Conservation (phyloP, 1,140 invertebrate species). For the Hyles euphorbiae region DNA sequence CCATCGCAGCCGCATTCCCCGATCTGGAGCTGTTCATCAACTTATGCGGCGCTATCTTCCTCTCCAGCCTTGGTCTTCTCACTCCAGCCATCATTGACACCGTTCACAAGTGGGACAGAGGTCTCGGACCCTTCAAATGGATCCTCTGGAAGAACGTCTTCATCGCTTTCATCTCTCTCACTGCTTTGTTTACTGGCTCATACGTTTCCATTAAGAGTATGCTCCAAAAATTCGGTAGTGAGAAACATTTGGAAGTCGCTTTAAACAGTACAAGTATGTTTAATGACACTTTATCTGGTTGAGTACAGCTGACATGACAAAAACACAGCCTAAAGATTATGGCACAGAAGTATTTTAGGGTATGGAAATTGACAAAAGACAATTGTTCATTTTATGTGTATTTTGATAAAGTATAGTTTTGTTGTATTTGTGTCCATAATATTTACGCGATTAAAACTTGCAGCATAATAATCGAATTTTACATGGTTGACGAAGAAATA, state of each 20-base stretch:
- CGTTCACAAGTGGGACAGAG: slow-evolving; percentile 79
- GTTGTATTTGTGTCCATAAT: too few relatives aligned
- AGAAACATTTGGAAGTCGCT: slow-evolving; percentile 18
- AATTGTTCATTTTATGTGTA: too few relatives aligned
- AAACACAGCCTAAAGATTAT: too few relatives aligned
- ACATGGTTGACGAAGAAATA: too few relatives aligned
- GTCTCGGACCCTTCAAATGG: slow-evolving; percentile 79
- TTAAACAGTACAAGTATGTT: slow-evolving; percentile 22
- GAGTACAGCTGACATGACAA: background rate
- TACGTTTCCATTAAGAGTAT: slow-evolving; percentile 79
- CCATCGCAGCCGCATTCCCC: slow-evolving; percentile 85
- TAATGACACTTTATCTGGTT: slow-evolving; percentile 18
- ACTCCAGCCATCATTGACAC: slow-evolving; percentile 91
- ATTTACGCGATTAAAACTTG: too few relatives aligned
- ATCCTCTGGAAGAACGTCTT: slow-evolving; percentile 81
- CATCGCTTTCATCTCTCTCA: slow-evolving; percentile 78
- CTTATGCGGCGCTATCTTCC: slow-evolving; percentile 90
- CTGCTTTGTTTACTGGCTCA: slow-evolving; percentile 82
- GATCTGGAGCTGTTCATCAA: slow-evolving; percentile 92
- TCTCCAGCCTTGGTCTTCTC: slow-evolving; percentile 89
- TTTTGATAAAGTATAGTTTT: too few relatives aligned
- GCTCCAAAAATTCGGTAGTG: slow-evolving; percentile 36
- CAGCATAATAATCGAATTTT: too few relatives aligned
- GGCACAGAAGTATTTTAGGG: too few relatives aligned
- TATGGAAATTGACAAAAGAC: too few relatives aligned